Base-by-base conservation (phyloP, 2,888 invertebrate genomes). In the Pachliopta kotzebuea region DNA sequence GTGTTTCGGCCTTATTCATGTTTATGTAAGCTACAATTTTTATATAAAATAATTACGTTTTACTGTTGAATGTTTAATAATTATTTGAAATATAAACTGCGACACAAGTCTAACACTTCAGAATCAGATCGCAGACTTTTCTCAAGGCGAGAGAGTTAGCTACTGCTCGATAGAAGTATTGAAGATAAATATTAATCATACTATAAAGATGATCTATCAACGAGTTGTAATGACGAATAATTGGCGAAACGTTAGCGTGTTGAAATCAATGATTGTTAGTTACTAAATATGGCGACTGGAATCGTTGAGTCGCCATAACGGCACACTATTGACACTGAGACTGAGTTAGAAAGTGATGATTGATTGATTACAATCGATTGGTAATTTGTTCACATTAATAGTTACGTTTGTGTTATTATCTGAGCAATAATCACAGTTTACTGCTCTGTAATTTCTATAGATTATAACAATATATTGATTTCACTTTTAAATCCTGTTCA, bases 281-380 rank as follows among this genome's bases (percentile, higher is more conserved):
- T 21, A 57, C 50, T 54, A 23, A 54, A 26, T 20, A 42, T 45
- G 42, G 17, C 24, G 24, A 20, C 31, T 31, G 29, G 20, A 52
- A 57, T 57, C 18, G 29, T n/a, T 31, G 54, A 29, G 20, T 31
- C 49, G 31, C 62, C 23, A 9, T 24, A 37, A 37, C 56, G 62
- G 45, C 55, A 58, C 45, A 29, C 54, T 54, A 53, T 58, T 58
- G 63, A 54, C 58, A 54, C 63, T 42, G 63, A 14, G 37, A 37
- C 61, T 4, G 20, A 42, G 37, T 62, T 62, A 52, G 56, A 63
- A 63, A 63, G 58, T 58, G 37, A 53, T 58, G 57, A 58, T 63
- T 42, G 31, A 58, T 58, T 63, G 58, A 63, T 63, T 62, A 20
- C 49, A 20, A 62, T n/a, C 20, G n/a, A 49, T 49, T n/a, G 2